phyloP scores from a whole-genome alignment of 2,797 vertebrate species.

The Sebastes variabilis region DNA sequence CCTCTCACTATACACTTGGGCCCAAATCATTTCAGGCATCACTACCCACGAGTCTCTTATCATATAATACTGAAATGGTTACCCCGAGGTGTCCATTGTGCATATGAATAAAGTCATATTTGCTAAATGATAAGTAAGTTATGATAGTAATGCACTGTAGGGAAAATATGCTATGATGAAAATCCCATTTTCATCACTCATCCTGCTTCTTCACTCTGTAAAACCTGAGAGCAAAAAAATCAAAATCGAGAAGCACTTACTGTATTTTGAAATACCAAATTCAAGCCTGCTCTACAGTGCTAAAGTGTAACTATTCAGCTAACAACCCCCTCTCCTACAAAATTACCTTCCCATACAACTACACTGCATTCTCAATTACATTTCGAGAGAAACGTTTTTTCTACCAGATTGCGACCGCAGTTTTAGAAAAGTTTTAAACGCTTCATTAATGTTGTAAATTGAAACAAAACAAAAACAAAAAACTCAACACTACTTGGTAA shows the following conservation, averaged over 20 bases:
- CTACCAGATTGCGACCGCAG: too few relatives aligned
- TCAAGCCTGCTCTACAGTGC: background rate
- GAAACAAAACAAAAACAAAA: too few relatives aligned
- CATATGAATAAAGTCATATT: constrained; percentile 78
- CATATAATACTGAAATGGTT: constrained; percentile 80
- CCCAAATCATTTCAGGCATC: constrained; percentile 84
- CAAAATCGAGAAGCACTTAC: background rate
- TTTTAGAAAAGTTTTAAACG: too few relatives aligned
- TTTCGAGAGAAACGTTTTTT: too few relatives aligned
- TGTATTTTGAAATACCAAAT: background rate
- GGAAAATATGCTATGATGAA: constrained; percentile 48
- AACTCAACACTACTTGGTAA: too few relatives aligned
- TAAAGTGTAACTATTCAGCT: background rate
- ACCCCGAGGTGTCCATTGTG: constrained; percentile 76
- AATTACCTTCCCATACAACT: too few relatives aligned
- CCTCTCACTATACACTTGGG: constrained; percentile 59
- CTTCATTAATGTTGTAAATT: too few relatives aligned
- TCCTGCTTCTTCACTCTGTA: constrained; percentile 7
- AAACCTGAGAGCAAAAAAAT: constrained; percentile 5
- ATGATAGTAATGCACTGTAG: constrained; percentile 47
- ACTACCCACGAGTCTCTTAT: constrained; percentile 78
- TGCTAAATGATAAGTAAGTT: constrained; percentile 71
- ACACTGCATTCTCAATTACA: too few relatives aligned
- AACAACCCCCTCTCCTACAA: background rate
- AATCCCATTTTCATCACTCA: constrained; percentile 45